phyloP scores from a whole-genome alignment of 2,797 vertebrate genomes.

The Clarias fuscus region DNA sequence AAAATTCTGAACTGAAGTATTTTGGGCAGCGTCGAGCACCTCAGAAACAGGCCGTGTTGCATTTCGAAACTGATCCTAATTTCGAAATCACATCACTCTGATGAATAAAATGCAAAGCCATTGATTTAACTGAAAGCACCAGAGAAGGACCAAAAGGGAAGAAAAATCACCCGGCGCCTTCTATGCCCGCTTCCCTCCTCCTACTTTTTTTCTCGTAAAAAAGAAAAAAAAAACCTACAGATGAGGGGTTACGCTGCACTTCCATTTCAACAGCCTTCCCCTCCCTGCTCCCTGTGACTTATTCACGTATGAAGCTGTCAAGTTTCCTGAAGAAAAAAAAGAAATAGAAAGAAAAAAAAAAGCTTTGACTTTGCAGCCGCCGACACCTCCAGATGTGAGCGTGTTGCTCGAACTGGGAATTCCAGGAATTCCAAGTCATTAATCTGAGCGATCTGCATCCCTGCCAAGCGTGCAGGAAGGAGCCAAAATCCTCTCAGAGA shows the following conservation, averaged over 20 bases:
- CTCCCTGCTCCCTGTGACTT: constrained; percentile 63
- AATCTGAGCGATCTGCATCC: constrained; percentile 75
- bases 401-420: constrained; percentile 73
- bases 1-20: not conserved
- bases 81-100: constrained; percentile 1
- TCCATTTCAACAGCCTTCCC: constrained; percentile 62
- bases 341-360: constrained; percentile 31
- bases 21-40: not conserved
- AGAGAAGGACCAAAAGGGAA: constrained; percentile 6
- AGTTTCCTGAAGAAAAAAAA: constrained; percentile 27
- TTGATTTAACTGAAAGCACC: constrained; percentile 43
- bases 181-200: constrained; percentile 69
- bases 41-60: not conserved
- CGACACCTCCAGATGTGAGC: constrained; percentile 56
- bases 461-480: constrained; percentile 68
- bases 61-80: constrained; percentile 16
- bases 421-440: constrained; percentile 80
- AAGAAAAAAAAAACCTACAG: constrained; percentile 54
- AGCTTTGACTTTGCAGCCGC: constrained; percentile 50
- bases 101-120: constrained; percentile 9
- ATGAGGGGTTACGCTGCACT: constrained; percentile 64
- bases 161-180: constrained; percentile 31
- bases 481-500: constrained; percentile 60
- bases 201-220: constrained; percentile 66
- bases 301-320: constrained; percentile 38